Conservation (phyloP, 2,888 invertebrate genomes). For the Atherix ibis region DNA sequence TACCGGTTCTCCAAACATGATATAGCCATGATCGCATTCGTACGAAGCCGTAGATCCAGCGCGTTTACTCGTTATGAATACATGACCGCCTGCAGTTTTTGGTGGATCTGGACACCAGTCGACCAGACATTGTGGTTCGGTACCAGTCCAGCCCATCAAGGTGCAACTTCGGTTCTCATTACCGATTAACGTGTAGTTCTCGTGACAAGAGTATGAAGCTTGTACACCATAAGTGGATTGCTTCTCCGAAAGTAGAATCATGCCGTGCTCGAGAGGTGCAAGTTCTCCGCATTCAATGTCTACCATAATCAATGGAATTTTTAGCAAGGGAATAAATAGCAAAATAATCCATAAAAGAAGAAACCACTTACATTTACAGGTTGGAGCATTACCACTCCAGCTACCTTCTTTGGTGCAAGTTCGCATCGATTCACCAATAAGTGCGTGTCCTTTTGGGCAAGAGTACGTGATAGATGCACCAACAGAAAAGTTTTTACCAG, state of each 20-base stretch:
- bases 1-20: slow-evolving; percentile 66
- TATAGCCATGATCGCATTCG: slow-evolving; percentile 67
- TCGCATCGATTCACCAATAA: slow-evolving; percentile 52
- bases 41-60: slow-evolving; percentile 71
- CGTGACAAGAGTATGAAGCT: slow-evolving; percentile 61
- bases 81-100: slow-evolving; percentile 56
- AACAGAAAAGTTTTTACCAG: slow-evolving; percentile 49
- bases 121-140: slow-evolving; percentile 64
- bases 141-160: slow-evolving; percentile 64
- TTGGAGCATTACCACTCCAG: slow-evolving; percentile 69
- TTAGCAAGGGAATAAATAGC: not conserved
- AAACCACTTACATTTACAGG: slow-evolving; percentile 82
- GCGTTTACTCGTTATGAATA: slow-evolving; percentile 52
- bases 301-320: slow-evolving; percentile 26
- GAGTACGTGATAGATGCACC: slow-evolving; percentile 55
- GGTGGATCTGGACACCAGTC: slow-evolving; percentile 81
- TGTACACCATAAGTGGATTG: slow-evolving; percentile 66
- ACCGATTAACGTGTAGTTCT: slow-evolving; percentile 74
- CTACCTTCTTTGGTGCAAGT: slow-evolving; percentile 59
- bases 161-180: slow-evolving; percentile 54
- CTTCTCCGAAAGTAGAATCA: slow-evolving; percentile 45
- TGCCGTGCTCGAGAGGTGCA: slow-evolving; percentile 54
- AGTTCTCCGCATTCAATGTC: slow-evolving; percentile 68
- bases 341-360: too few species aligned
- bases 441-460: slow-evolving; percentile 70